Percentiles rank a stretch among this genome's conserved stretches.
Evolutionary conservation across 1,140 invertebrate species (phyloP).

Genomic region (Zaprionus kolodkinae): DNA sequence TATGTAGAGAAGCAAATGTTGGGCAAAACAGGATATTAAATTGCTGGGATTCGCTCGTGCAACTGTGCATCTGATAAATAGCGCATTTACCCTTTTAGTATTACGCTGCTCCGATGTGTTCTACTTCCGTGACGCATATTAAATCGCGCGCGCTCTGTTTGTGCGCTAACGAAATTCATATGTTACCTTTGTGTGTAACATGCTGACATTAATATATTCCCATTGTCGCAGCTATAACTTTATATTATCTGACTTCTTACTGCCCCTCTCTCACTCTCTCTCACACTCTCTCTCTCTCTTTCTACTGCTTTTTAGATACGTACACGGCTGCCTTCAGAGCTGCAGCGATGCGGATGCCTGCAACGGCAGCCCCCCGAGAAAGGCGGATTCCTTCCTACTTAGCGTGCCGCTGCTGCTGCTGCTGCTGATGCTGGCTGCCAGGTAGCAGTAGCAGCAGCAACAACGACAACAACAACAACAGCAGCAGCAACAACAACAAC

Average conservation of each 20-base stretch:
- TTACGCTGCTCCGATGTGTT: background rate
- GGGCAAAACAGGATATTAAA: background rate
- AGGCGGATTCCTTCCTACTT: slow-evolving; percentile 55
- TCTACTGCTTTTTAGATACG: slow-evolving; percentile 87
- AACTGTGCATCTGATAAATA: background rate
- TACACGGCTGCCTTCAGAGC: slow-evolving; percentile 93
- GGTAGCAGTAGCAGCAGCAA: slow-evolving; percentile 62
- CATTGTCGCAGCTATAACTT: slow-evolving; percentile 48
- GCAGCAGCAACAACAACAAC: slow-evolving; percentile 5
- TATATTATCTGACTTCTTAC: slow-evolving; percentile 39
- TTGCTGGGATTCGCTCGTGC: background rate
- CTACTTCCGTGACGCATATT: slow-evolving; percentile 15
- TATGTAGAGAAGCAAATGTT: background rate
- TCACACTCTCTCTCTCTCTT: background rate
- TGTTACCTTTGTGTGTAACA: slow-evolving; percentile 38
- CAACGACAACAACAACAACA: slow-evolving; percentile 20
- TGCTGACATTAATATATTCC: slow-evolving; percentile 38
- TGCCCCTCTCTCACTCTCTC: background rate
- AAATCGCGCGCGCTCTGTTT: background rate
- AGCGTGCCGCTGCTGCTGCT: slow-evolving; percentile 54
- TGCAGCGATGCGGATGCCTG: slow-evolving; percentile 95
- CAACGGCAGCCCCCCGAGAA: slow-evolving; percentile 85
- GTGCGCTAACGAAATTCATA: slow-evolving; percentile 30
- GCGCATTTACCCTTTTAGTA: slow-evolving; percentile 2
- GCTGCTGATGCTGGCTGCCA: slow-evolving; percentile 41